Base-by-base conservation (phyloP, 2,113 vertebrate species). In the Passer domesticus region DNA sequence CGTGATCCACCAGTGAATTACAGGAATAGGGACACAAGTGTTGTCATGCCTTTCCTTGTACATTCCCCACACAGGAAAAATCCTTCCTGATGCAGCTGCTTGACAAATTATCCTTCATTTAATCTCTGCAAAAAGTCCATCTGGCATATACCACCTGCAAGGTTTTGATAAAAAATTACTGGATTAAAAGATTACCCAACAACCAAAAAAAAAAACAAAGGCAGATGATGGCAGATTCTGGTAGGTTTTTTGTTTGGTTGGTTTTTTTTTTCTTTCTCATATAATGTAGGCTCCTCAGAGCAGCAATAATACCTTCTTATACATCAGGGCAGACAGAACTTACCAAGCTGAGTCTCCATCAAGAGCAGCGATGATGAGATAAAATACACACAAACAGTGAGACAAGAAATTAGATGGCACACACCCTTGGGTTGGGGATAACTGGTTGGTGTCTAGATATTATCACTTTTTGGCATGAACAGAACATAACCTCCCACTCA, bases 401-500 rank as follows among this genome's bases (percentile, higher is more conserved):
- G 37, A 41, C 43, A 81, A 60, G 56, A 49, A 39, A 28, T 49
- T 16, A 16, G 18, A 41, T 3, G 9, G 63, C 46, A 47, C 23
- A 28, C 0, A 3, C 16, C 44, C 11, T 76, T 2, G 1, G 31
- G 13, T 6, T 87, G 9, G 15, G 25, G 55, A n/a, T 18, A n/a
- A 56, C 14, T 35, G 41, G 18, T 33, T 13, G 24, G 23, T 47
- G 22, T 15, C 44, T 27, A 44, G 46, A 17, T 39, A 60, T 9
- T 13, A 52, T 62, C 58, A 64, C 24, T 62, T 95, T 66, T 59
- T 92, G 77, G 53, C 52, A 82, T 69, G 35, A 56, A n/a, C 19
- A 63, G 88, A 92, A 88, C 13, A 59, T 17, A 62, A 55, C 11
- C 15, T 72, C 8, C 4, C 10, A 25, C 11, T 75, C 33, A 37